Evolutionary conservation across 37 sponge, comb jelly and placozoan genomes (phyloP).

Genomic region (Hexactinellida sp.): DNA sequence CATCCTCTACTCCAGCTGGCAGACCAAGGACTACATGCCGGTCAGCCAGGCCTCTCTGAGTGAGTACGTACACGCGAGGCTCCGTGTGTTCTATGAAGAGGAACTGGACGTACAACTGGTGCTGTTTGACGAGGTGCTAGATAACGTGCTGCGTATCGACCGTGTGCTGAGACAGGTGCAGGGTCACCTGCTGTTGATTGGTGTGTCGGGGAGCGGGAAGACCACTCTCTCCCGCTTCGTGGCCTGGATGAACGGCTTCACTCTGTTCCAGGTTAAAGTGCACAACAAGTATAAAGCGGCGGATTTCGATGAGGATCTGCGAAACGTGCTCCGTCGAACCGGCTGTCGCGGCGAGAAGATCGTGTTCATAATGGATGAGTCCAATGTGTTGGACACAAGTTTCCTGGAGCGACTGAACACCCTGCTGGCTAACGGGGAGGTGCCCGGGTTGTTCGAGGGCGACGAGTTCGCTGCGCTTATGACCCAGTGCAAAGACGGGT

Average conservation of each 20-base stretch:
- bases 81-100: constrained; percentile 96
- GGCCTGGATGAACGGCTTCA: constrained; percentile 95
- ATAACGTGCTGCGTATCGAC: constrained; percentile 92
- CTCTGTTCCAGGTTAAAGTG: constrained; percentile 88
- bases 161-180: constrained; percentile 91
- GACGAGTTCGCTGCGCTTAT: constrained; percentile 88
- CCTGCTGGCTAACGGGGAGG: constrained; percentile 95
- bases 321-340: constrained; percentile 69
- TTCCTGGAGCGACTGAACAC: constrained; percentile 96
- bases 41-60: constrained; percentile 81
- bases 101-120: constrained; percentile 92
- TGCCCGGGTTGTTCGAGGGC: constrained; percentile 92
- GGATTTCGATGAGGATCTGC: constrained; percentile 93
- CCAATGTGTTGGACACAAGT: constrained; percentile 82
- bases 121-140: constrained; percentile 89
- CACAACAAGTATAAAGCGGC: constrained; percentile 76
- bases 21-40: constrained; percentile 81
- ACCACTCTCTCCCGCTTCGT: constrained; percentile 94
- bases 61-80: constrained; percentile 84
- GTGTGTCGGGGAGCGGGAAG: constrained; percentile 95
- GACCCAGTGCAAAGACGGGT: constrained; percentile 95
- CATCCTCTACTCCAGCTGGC: constrained; percentile 93
- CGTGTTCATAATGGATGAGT: constrained; percentile 86
- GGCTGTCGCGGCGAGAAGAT: constrained; percentile 91
- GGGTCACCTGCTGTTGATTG: constrained; percentile 88